Percentiles rank a stretch among this genome's conserved stretches.
These are phyloP conservation scores for Polietes domitor DNA, from an alignment of 2,888 invertebrate genomes.

Conservation along the genomic window DNA sequence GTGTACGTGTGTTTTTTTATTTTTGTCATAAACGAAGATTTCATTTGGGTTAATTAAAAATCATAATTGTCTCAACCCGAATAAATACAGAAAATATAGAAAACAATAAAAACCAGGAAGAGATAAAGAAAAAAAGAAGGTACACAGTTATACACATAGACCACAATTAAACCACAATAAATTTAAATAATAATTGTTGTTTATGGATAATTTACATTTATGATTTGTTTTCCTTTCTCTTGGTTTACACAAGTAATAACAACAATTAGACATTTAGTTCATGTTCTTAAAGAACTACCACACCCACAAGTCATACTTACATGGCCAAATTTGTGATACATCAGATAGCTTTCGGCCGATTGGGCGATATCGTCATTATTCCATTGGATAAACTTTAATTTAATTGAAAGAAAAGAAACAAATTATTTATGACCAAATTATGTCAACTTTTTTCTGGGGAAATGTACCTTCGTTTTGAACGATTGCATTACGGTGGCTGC, in stretches of 20 bases:
- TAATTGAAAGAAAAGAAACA: constrained; percentile 52
- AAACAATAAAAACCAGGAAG: constrained; percentile 44
- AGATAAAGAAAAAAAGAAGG: constrained; percentile 48
- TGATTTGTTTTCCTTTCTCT: not conserved
- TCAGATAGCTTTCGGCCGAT: constrained; percentile 92
- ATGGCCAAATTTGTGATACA: constrained; percentile 95
- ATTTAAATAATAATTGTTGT: not conserved
- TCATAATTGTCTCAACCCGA: constrained; percentile 11
- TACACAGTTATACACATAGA: constrained; percentile 44
- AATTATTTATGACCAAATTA: not conserved
- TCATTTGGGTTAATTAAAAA: constrained; percentile 56
- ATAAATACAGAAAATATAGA: constrained; percentile 23
- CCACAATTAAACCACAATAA: constrained; percentile 54
- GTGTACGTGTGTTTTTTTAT: not conserved
- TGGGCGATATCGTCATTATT: constrained; percentile 91
- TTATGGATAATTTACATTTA: not conserved
- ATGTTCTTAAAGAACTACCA: constrained; percentile 28
- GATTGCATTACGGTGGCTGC: constrained; percentile 93
- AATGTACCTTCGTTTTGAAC: constrained; percentile 90
- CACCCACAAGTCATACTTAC: constrained; percentile 84
- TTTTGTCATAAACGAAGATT: constrained; percentile 53
- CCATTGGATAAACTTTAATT: constrained; percentile 90
- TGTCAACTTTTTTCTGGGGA: no score
- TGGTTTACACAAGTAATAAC: constrained; percentile 25
- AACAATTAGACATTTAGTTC: constrained; percentile 41